phyloP scores from a whole-genome alignment of 1,140 invertebrate genomes.

The Chrysoperla carnea region DNA sequence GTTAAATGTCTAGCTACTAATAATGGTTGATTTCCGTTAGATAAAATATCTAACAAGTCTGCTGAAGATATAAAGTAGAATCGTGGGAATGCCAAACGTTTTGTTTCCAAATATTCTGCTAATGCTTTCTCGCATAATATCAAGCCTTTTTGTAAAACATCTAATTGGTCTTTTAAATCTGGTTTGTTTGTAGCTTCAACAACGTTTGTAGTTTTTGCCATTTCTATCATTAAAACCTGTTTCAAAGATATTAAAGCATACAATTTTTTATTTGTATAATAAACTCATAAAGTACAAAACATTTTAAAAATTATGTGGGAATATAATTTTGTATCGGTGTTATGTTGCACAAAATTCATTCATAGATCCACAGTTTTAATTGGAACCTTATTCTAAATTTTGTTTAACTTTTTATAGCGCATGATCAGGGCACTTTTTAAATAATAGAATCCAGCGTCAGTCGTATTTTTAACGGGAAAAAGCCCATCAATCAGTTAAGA shows the following conservation, averaged over 20 bases:
- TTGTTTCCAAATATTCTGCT: slow-evolving; percentile 93
- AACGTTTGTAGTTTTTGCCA: slow-evolving; percentile 68
- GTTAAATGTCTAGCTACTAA: slow-evolving; percentile 77
- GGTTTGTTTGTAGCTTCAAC: slow-evolving; percentile 76
- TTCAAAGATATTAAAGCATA: slow-evolving; percentile 9
- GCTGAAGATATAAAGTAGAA: slow-evolving; percentile 98
- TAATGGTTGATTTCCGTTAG: slow-evolving; percentile 86
- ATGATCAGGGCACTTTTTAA: too few species aligned
- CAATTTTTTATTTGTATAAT: too few species aligned
- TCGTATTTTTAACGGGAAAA: too few species aligned
- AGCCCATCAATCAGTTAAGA: too few species aligned
- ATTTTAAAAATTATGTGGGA: too few species aligned
- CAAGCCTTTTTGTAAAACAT: slow-evolving; percentile 67
- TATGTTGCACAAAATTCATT: too few species aligned
- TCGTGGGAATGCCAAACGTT: slow-evolving; percentile 87
- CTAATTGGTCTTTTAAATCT: slow-evolving; percentile 58
- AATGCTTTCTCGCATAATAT: slow-evolving; percentile 92
- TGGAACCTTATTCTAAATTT: too few species aligned
- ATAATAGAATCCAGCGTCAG: too few species aligned
- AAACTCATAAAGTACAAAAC: too few species aligned
- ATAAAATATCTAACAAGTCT: slow-evolving; percentile 87
- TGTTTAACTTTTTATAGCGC: too few species aligned
- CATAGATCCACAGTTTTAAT: too few species aligned
- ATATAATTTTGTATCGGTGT: too few species aligned
- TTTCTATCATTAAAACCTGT: slow-evolving; percentile 38